Conservation (phyloP, 1,140 invertebrate genomes). For the Gonioctena quinquepunctata region DNA sequence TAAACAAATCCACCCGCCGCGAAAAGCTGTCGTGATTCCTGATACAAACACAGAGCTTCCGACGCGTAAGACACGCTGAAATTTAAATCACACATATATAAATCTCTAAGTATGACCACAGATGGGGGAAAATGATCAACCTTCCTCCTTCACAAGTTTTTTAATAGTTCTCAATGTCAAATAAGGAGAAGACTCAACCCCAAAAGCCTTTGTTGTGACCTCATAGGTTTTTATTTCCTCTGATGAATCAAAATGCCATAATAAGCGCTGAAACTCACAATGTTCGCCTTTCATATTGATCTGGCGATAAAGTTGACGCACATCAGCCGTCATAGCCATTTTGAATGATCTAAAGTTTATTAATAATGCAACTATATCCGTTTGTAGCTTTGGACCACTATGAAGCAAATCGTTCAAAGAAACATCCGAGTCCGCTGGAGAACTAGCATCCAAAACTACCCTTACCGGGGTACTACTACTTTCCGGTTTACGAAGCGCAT, state of each 20-base stretch:
- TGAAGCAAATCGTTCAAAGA: too few species aligned
- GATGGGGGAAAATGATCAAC: background rate
- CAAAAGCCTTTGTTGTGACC: too few species aligned
- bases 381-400: too few species aligned
- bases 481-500: background rate
- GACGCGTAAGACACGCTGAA: background rate
- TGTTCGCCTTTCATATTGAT: too few species aligned
- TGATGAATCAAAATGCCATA: too few species aligned
- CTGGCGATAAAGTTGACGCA: too few species aligned
- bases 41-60: background rate
- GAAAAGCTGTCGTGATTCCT: too few species aligned
- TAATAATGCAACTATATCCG: too few species aligned
- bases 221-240: too few species aligned
- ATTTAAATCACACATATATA: background rate
- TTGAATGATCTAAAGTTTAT: background rate
- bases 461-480: background rate
- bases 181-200: background rate
- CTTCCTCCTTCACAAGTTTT: background rate
- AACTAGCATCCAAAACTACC: background rate
- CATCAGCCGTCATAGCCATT: too few species aligned
- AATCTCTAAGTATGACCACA: background rate
- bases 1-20: background rate
- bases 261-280: too few species aligned
- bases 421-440: background rate
- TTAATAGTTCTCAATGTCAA: background rate